Evolutionary conservation across 1,140 invertebrate genomes (phyloP).

Genomic region (Drosophila bifasciata): DNA sequence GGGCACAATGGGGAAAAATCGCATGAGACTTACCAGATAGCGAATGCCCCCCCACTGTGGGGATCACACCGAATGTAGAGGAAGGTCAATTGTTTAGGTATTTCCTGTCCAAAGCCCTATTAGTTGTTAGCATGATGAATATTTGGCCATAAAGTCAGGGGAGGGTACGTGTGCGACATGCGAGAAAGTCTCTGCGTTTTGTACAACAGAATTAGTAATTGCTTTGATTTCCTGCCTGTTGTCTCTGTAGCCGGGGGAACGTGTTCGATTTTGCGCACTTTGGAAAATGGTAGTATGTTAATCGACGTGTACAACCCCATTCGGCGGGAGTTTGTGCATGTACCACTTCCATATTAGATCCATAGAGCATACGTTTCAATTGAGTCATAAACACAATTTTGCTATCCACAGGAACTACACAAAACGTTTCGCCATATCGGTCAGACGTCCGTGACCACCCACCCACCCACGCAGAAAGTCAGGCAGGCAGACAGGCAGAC

Average conservation of each 20-base stretch:
- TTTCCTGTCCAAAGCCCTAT: constrained; percentile 52
- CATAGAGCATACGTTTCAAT: constrained; percentile 47
- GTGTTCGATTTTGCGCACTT: constrained; percentile 70
- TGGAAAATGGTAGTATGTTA: constrained; percentile 59
- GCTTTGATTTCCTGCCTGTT: constrained; percentile 62
- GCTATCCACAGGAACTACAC: constrained; percentile 22
- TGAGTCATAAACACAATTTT: constrained; percentile 59
- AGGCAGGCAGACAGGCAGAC: constrained; percentile 6
- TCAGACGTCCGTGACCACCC: constrained; percentile 30
- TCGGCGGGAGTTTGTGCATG: constrained; percentile 53
- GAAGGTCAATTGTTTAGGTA: constrained; percentile 64
- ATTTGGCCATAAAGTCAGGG: constrained; percentile 25
- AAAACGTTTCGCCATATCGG: constrained; percentile 61
- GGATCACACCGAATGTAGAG: not conserved
- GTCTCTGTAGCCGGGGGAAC: constrained; percentile 35
- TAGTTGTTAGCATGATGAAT: not conserved
- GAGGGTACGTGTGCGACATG: constrained; percentile 22
- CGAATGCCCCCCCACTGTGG: constrained; percentile 8
- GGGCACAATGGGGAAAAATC: no score
- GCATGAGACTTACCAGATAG: no score
- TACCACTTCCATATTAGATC: constrained; percentile 48
- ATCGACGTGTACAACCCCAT: constrained; percentile 52
- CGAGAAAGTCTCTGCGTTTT: constrained; percentile 41
- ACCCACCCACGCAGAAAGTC: constrained; percentile 46
- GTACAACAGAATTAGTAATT: constrained; percentile 55